phyloP scores from a whole-genome alignment of 2,113 vertebrate species.

The Poicephalus gulielmi region DNA sequence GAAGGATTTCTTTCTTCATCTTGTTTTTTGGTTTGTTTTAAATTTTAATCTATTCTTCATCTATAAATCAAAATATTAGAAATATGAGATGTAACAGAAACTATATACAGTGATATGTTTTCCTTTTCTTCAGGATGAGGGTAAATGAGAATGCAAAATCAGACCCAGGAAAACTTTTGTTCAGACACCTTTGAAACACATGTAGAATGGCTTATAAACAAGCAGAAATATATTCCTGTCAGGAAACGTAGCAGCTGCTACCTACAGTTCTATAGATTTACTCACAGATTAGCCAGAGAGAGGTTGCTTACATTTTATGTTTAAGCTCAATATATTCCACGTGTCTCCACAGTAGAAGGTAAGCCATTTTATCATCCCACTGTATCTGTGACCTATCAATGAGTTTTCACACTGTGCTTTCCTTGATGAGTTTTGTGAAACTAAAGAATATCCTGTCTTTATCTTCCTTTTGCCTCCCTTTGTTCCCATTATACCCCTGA shows the following conservation, averaged over 20 bases:
- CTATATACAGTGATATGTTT: accelerated
- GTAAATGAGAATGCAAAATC: background rate
- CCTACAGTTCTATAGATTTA: background rate
- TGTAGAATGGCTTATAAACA: background rate
- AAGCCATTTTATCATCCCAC: background rate
- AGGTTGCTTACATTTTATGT: background rate
- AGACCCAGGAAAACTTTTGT: background rate
- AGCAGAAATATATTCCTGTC: background rate
- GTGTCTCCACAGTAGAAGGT: background rate
- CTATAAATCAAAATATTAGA: background rate
- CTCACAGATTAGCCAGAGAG: background rate
- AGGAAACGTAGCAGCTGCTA: background rate
- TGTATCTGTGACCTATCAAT: background rate
- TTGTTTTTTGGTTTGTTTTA: background rate
- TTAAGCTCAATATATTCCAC: background rate
- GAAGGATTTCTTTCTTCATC: background rate
- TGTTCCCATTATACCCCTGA: background rate
- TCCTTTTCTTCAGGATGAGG: background rate
- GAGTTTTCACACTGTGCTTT: background rate
- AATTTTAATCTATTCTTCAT: background rate
- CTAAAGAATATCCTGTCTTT: background rate
- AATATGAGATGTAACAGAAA: background rate
- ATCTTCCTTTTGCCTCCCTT: background rate
- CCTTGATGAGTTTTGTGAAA: background rate
- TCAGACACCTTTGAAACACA: background rate